These are phyloP conservation scores for Patella caerulea DNA, from an alignment of 2,888 invertebrate species.

Conservation along the genomic window DNA sequence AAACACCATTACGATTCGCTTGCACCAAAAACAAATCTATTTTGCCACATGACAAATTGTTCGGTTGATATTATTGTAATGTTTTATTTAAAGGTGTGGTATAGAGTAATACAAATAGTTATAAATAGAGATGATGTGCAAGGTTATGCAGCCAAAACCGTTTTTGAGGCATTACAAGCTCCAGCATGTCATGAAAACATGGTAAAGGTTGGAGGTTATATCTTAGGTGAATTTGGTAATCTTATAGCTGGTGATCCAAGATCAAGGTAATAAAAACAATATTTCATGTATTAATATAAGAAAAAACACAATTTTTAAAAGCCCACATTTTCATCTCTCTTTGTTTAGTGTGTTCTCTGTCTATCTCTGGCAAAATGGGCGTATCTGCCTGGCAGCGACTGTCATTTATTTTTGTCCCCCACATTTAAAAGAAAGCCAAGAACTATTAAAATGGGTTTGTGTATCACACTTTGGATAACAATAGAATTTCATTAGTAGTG, in stretches of 20 bases:
- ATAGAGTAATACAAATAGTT: constrained; percentile 98
- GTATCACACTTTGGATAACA: neutral
- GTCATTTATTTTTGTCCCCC: no score
- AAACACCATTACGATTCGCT: no score
- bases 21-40: no score
- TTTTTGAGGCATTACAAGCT: constrained; percentile 98
- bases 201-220: constrained; percentile 99
- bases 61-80: no score
- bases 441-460: neutral
- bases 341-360: no score
- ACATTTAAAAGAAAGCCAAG: neutral
- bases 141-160: constrained; percentile 99
- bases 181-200: constrained; percentile 99
- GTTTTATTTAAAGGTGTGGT: constrained; percentile 79
- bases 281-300: no score
- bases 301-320: neutral
- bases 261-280: constrained; percentile 75
- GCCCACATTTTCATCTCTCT: no score
- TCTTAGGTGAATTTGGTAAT: constrained; percentile 99
- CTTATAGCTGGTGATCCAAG: constrained; percentile 98
- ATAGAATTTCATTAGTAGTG: neutral
- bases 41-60: no score
- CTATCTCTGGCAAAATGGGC: no score
- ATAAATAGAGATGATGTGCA: constrained; percentile 99
- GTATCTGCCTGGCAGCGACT: no score